Evolutionary conservation across 1,140 invertebrate species (phyloP).

Genomic region (Oscheius sp.): DNA sequence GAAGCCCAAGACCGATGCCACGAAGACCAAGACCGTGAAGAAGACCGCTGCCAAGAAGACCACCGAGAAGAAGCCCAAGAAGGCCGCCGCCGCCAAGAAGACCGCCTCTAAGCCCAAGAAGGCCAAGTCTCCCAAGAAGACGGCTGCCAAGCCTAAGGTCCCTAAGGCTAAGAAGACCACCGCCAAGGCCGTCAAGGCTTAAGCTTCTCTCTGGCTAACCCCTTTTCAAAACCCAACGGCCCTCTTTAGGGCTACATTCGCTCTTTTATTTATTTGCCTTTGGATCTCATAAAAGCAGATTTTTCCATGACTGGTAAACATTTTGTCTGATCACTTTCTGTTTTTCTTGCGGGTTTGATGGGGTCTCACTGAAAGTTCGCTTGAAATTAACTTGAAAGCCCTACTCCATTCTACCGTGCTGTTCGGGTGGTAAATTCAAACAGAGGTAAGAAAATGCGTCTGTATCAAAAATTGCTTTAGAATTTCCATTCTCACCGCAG

Average conservation of each 20-base stretch:
- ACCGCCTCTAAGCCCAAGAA: conserved; percentile 19
- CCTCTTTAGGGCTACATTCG: conserved; percentile 6
- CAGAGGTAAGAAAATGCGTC: too few relatives aligned
- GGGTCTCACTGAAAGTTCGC: too few relatives aligned
- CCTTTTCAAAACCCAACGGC: conserved; percentile 2
- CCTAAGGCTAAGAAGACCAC: conserved; percentile 23
- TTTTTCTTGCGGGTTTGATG: too few relatives aligned
- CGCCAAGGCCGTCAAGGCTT: conserved; percentile 23
- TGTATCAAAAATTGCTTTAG: too few relatives aligned
- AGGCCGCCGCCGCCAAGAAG: conserved; percentile 28
- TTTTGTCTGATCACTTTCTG: too few relatives aligned
- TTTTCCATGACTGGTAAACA: too few relatives aligned
- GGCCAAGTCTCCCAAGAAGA: conserved; percentile 19
- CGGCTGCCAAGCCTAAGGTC: conserved; percentile 21
- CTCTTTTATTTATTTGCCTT: background rate
- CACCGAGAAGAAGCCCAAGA: conserved; percentile 29
- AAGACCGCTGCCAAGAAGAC: conserved; percentile 23
- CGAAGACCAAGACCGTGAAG: conserved; percentile 42
- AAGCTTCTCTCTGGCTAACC: conserved; percentile 9
- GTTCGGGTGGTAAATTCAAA: too few relatives aligned
- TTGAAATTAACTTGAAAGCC: too few relatives aligned
- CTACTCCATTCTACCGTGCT: too few relatives aligned
- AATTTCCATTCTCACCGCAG: too few relatives aligned
- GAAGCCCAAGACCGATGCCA: conserved; percentile 40
- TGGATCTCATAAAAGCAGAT: too few relatives aligned